A percentile compares a stretch with the other conserved stretches of the same genome.
Evolutionary conservation across 2,888 invertebrate genomes (phyloP).

Genomic region (Siphlonurus alternatus): DNA sequence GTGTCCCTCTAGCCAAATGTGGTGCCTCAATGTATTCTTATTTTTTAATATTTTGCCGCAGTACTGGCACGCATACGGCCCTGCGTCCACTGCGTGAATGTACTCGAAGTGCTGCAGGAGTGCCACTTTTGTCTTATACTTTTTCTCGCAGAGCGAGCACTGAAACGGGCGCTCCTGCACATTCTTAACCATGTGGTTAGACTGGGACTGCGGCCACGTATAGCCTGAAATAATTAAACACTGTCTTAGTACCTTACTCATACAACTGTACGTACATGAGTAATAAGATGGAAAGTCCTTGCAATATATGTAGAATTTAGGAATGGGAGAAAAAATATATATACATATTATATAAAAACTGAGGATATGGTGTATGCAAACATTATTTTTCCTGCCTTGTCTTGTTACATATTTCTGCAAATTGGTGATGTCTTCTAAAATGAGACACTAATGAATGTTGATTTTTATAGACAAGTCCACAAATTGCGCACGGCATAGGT

Average conservation of each 20-base stretch:
- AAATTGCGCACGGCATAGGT: neutral
- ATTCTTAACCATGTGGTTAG: too few relatives aligned
- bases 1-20: neutral
- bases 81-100: neutral
- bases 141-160: neutral
- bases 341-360: too few relatives aligned
- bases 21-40: neutral
- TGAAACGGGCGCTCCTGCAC: too few relatives aligned
- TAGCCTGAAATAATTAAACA: neutral
- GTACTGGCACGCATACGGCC: neutral
- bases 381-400: too few relatives aligned
- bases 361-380: too few relatives aligned
- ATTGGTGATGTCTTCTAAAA: neutral
- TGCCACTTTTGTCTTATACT: neutral
- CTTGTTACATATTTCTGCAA: too few relatives aligned
- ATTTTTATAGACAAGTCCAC: neutral
- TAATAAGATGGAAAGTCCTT: too few relatives aligned
- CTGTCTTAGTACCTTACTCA: neutral
- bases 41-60: neutral
- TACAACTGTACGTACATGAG: too few relatives aligned
- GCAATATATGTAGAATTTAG: too few relatives aligned
- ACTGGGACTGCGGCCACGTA: neutral
- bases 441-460: neutral
- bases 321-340: too few relatives aligned
- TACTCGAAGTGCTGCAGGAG: neutral